These are phyloP conservation scores for Pseudomyrmex concolor DNA, from an alignment of 1,140 invertebrate genomes.

Conservation along the genomic window DNA sequence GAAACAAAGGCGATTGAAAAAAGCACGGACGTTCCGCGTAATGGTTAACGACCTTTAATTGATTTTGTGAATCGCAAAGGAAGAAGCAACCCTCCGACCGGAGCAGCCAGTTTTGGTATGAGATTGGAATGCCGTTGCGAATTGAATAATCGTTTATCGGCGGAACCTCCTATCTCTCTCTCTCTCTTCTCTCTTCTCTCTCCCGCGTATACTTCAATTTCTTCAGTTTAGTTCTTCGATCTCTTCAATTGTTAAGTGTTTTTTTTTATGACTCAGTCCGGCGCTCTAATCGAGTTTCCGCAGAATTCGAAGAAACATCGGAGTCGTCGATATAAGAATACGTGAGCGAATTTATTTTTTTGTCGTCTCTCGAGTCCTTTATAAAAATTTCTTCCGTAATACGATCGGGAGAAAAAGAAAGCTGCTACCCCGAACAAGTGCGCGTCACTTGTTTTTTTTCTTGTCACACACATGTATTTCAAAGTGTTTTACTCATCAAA, in stretches of 20 bases:
- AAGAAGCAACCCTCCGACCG: conserved; percentile 55
- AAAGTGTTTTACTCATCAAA: background rate
- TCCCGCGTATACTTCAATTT: background rate
- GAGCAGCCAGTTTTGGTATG: conserved; percentile 55
- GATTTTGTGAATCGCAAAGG: conserved; percentile 72
- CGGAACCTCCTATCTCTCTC: background rate
- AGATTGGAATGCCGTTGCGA: conserved; percentile 66
- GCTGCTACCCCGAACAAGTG: background rate
- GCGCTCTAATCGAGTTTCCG: background rate
- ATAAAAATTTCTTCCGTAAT: background rate
- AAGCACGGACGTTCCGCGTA: conserved; percentile 52
- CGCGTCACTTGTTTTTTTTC: background rate
- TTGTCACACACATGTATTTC: background rate
- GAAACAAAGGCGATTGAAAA: conserved; percentile 43
- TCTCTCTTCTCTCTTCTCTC: no score
- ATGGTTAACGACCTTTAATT: conserved; percentile 69
- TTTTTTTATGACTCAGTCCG: background rate
- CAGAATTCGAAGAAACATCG: background rate
- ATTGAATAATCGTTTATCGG: conserved; percentile 65
- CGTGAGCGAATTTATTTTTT: background rate
- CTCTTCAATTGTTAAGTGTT: background rate
- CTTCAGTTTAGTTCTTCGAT: background rate
- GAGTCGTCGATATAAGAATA: background rate
- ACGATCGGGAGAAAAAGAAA: background rate
- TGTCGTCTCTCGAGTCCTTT: background rate